A percentile compares a stretch with the other conserved stretches of the same genome.
Conservation (phyloP, 53 echinoderm and acorn worm genomes). For the Patiria pectinifera region DNA sequence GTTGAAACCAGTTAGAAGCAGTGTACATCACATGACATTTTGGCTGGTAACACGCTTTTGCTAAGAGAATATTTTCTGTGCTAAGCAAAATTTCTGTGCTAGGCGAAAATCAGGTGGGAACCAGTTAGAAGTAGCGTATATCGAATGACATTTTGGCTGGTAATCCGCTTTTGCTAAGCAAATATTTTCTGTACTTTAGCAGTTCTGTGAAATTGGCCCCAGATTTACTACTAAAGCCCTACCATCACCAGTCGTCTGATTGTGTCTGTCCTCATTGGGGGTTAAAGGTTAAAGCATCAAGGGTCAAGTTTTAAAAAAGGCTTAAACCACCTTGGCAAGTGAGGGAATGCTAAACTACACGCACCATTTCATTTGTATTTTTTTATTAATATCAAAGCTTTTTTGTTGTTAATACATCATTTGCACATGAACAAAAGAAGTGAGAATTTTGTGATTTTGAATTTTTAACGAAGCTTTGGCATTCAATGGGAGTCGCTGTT, state of each 20-base stretch:
- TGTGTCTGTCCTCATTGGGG: not conserved
- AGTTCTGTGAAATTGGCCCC: not conserved
- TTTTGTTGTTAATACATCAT: not conserved
- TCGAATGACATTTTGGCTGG: too few relatives aligned
- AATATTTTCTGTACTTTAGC: too few relatives aligned
- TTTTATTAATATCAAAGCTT: not conserved
- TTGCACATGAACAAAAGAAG: not conserved
- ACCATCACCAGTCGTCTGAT: not conserved
- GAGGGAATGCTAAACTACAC: slow-evolving; percentile 8
- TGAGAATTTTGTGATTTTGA: not conserved
- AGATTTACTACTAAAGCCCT: not conserved
- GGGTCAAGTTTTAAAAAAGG: not conserved
- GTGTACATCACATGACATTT: too few relatives aligned
- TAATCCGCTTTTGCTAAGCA: too few relatives aligned
- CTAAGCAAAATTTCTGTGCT: too few relatives aligned
- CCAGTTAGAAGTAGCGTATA: too few relatives aligned
- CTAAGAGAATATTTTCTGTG: too few relatives aligned
- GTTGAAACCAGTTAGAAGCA: too few relatives aligned
- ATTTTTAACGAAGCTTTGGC: not conserved
- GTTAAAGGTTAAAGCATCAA: slow-evolving; percentile 25
- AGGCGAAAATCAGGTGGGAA: too few relatives aligned
- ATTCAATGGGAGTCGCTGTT: not conserved
- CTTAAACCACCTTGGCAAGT: not conserved
- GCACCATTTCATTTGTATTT: not conserved
- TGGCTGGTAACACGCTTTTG: too few relatives aligned